Conservation (phyloP, 2,888 invertebrate genomes). For the Magallana nippona region DNA sequence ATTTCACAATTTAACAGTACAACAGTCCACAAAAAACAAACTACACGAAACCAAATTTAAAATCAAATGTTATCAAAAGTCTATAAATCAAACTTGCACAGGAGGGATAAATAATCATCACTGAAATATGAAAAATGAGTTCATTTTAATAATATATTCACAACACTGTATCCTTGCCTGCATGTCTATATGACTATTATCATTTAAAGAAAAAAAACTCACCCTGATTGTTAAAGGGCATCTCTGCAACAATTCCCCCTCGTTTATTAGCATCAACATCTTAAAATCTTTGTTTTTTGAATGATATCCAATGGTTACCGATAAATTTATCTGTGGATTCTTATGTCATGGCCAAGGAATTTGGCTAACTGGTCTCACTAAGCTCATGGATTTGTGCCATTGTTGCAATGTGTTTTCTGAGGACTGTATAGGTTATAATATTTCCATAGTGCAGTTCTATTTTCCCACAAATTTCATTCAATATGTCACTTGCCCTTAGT, state of each 20-base stretch:
- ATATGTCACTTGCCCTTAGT: not conserved
- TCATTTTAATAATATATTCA: too few relatives aligned
- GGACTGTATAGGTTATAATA: not conserved
- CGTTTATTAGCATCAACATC: constrained; percentile 3
- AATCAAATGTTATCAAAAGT: too few relatives aligned
- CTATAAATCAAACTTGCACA: too few relatives aligned
- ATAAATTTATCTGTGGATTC: not conserved
- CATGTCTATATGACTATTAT: too few relatives aligned
- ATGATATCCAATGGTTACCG: not conserved
- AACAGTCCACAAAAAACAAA: too few relatives aligned
- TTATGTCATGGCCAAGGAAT: constrained; percentile 18
- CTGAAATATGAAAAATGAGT: too few relatives aligned
- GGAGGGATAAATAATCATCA: too few relatives aligned
- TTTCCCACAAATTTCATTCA: not conserved
- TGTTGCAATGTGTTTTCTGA: constrained; percentile 4
- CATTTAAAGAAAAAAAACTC: not conserved
- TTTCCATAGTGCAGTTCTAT: not conserved
- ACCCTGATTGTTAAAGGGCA: constrained; percentile 11
- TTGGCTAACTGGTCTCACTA: constrained; percentile 8
- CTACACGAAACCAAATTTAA: too few relatives aligned
- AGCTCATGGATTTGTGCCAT: constrained; percentile 16
- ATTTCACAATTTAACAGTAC: too few relatives aligned
- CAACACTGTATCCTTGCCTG: too few relatives aligned
- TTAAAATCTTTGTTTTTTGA: constrained; percentile 6
- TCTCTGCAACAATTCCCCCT: not conserved